A percentile compares a stretch with the other conserved stretches of the same genome.
phyloP scores from a whole-genome alignment of 2,888 invertebrate species.

The Leucophenga maculata region DNA sequence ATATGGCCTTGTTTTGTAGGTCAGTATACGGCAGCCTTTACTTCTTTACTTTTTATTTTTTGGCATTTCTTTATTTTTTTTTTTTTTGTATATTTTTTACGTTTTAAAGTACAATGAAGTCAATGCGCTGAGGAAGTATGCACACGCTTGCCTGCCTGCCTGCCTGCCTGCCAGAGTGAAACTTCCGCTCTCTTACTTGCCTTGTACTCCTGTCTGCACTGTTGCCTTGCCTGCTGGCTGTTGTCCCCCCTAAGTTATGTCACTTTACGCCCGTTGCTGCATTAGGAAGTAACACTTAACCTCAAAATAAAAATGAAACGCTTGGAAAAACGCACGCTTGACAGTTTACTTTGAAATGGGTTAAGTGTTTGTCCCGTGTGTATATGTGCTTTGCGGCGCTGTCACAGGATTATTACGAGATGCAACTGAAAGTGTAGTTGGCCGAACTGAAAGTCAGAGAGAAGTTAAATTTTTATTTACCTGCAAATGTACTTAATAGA shows the following conservation, averaged over 20 bases:
- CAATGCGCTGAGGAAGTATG: constrained; percentile 4
- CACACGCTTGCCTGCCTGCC: no score
- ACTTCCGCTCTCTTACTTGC: neutral
- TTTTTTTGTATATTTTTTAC: neutral
- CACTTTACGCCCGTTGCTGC: constrained; percentile 53
- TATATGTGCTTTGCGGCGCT: neutral
- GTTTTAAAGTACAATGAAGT: constrained; percentile 20
- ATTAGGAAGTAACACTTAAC: constrained; percentile 15
- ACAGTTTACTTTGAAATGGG: constrained; percentile 17
- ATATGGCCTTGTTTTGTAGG: no score
- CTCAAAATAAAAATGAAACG: constrained; percentile 14
- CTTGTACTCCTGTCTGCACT: constrained; percentile 51
- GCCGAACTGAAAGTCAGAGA: no score
- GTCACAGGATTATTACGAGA: neutral
- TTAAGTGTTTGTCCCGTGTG: constrained; percentile 9
- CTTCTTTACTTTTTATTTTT: neutral
- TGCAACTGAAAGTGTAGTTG: no score
- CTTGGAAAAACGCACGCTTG: constrained; percentile 6
- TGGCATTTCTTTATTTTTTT: neutral
- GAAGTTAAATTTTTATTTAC: no score
- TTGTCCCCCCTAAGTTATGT: constrained; percentile 31
- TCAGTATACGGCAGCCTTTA: neutral
- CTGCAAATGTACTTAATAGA: no score
- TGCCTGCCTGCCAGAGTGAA: neutral
- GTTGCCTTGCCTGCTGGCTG: constrained; percentile 37